A percentile compares a stretch with the other conserved stretches of the same genome.
Conservation (phyloP, 53 echinoderm and acorn worm genomes). For the Holothuria leucospilota region DNA sequence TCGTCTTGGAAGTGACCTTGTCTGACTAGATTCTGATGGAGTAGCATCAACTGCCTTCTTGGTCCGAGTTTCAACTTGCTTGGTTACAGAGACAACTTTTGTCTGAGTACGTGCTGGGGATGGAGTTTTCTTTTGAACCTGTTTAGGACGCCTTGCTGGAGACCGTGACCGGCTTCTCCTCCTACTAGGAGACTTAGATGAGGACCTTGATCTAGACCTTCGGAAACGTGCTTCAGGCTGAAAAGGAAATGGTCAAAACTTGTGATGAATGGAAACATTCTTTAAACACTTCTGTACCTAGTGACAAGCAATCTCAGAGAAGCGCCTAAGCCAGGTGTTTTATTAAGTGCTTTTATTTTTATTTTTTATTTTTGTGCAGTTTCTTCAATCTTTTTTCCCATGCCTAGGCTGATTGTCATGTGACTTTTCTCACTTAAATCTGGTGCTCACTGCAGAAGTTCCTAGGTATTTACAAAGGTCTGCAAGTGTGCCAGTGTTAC, state of each 20-base stretch:
- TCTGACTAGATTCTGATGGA: background rate
- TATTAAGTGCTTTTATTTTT: no score
- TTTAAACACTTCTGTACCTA: no score
- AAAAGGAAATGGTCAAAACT: background rate
- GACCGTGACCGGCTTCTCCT: conserved; percentile 57
- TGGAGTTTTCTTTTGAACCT: conserved; percentile 24
- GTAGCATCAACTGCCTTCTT: conserved; percentile 27
- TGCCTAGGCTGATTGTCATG: no score
- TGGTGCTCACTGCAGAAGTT: no score
- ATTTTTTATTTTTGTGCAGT: no score
- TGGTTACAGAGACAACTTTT: background rate
- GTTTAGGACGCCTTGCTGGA: conserved; percentile 37
- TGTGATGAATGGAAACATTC: no score
- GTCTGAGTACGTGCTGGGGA: conserved; percentile 9
- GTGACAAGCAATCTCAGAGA: no score
- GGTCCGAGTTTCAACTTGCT: background rate
- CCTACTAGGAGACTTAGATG: conserved; percentile 50
- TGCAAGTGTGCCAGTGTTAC: no score
- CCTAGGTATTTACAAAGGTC: no score
- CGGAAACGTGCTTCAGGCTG: conserved; percentile 6
- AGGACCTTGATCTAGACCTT: conserved; percentile 36
- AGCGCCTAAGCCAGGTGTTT: no score
- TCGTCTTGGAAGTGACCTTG: conserved; percentile 27
- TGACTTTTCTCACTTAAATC: no score
- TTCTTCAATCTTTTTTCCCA: no score